These are phyloP conservation scores for Tetragnatha versicolor DNA, from an alignment of 1,140 invertebrate species.

Conservation along the genomic window DNA sequence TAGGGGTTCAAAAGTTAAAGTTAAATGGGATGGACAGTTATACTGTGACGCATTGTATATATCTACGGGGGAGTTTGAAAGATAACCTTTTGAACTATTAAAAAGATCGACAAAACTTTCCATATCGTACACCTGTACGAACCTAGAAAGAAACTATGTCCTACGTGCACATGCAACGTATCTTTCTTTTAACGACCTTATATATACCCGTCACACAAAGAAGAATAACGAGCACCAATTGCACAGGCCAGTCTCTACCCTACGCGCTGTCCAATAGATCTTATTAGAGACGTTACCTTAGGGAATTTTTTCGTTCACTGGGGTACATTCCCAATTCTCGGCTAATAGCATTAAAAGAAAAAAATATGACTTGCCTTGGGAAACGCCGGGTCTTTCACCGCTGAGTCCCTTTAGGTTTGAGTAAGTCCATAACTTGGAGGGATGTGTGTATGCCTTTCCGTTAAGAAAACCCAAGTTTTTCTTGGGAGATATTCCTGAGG, in stretches of 20 bases:
- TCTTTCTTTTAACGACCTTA: slow-evolving; percentile 19
- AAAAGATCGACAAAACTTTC: too few relatives aligned
- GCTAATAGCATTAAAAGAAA: slow-evolving; percentile 44
- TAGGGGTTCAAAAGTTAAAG: too few relatives aligned
- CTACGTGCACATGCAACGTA: slow-evolving; percentile 23
- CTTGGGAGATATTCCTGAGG: too few relatives aligned
- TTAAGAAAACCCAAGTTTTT: slow-evolving; percentile 38
- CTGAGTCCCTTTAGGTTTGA: slow-evolving; percentile 6
- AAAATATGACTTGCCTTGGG: slow-evolving; percentile 12
- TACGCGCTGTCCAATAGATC: slow-evolving; percentile 28
- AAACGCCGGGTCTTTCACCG: slow-evolving; percentile 3
- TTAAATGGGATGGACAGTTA: too few relatives aligned
- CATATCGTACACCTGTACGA: too few relatives aligned
- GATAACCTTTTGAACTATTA: too few relatives aligned
- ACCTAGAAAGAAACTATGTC: too few relatives aligned
- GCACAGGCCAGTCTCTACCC: neutral
- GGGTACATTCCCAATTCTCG: slow-evolving; percentile 45
- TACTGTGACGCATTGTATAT: too few relatives aligned
- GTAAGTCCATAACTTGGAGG: slow-evolving; percentile 23
- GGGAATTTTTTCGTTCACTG: slow-evolving; percentile 39
- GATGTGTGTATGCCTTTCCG: slow-evolving; percentile 16
- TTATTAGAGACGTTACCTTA: slow-evolving; percentile 41
- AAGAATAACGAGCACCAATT: slow-evolving; percentile 43
- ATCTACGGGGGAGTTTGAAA: too few relatives aligned
- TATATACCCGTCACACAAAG: slow-evolving; percentile 26